Evolutionary conservation across 2,888 invertebrate species (phyloP), one percentile per base, ranked within the genome.

Genomic region (Drosophila borealis): DNA sequence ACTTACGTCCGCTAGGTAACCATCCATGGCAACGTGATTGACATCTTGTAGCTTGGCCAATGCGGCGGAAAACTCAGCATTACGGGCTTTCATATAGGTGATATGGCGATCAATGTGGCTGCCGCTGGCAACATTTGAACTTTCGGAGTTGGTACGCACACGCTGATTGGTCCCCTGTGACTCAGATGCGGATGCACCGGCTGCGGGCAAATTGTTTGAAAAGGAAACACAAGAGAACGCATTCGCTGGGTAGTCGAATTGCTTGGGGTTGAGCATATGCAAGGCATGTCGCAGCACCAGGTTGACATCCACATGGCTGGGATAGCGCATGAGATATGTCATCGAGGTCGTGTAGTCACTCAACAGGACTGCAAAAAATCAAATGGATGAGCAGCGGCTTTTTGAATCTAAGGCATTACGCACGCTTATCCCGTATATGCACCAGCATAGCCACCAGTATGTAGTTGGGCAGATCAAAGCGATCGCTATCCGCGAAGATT

Each of bases 401-500:
- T n/a, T 19, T 37, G 1, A 2, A 11, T 17, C 4, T 4, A 11
- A 1, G 1, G 19, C 17, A 42, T 8, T 49, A 81, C 95, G 94
- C 90, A 96, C 96, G 91, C 67, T 94, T 93, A 76, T 94, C 94
- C 69, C 96, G 92, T 75, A 97, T 95, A 41, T 95, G 94, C 50
- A 96, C 93, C 50, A 97, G 92, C 95, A 97, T 95, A 14, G 97
- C 95, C 9, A 96, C 94, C 77, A 97, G 94, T 54, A 97, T 94
- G 83, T 95, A 96, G 88, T 96, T 95, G 14, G 95, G 93, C 45
- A 94, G 89, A 63, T 93, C 92, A 73, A 94, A 93, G 56, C 92
- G 92, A 71, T 93, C 91, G 48, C 95, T 95, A 85, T 96, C 96
- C 0, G 96, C 94, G 93, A 97, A 96, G 72, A 97, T 94, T 59